A percentile compares a stretch with the other conserved stretches of the same genome.
Conservation (phyloP, 2,113 vertebrate genomes). For the Dasyurus viverrinus region DNA sequence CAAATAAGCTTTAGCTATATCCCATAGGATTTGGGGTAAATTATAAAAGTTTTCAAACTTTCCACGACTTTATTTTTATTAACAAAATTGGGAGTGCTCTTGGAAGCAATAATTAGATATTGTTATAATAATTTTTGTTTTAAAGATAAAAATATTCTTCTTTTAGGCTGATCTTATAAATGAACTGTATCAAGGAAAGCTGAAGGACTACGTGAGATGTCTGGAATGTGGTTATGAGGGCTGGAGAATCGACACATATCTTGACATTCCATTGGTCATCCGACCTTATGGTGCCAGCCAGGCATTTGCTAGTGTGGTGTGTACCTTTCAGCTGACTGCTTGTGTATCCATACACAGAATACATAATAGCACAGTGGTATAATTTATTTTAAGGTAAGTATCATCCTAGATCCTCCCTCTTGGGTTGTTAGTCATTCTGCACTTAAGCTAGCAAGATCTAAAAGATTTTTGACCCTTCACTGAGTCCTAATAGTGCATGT, state of each 20-base stretch:
- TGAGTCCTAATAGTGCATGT: slow-evolving; percentile 87
- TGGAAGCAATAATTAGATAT: background rate
- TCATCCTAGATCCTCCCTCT: slow-evolving; percentile 87
- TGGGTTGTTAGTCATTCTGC: slow-evolving; percentile 87
- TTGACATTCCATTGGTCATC: slow-evolving; percentile 99
- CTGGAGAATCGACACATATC: slow-evolving; percentile 98
- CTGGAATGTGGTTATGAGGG: slow-evolving; percentile 98
- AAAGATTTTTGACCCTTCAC: slow-evolving; percentile 83
- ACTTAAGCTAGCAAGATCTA: slow-evolving; percentile 85
- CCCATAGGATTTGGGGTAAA: slow-evolving; percentile 39
- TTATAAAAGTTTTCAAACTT: slow-evolving; percentile 26
- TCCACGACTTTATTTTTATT: slow-evolving; percentile 33
- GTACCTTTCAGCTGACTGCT: slow-evolving; percentile 87
- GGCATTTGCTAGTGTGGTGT: slow-evolving; percentile 97
- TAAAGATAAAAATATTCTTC: slow-evolving; percentile 51
- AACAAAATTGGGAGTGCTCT: slow-evolving; percentile 39
- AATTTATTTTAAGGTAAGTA: slow-evolving; percentile 83
- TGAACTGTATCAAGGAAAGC: slow-evolving; percentile 98
- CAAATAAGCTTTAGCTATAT: slow-evolving; percentile 8
- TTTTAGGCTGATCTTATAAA: slow-evolving; percentile 98
- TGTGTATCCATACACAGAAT: slow-evolving; percentile 84
- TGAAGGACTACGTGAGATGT: slow-evolving; percentile 99
- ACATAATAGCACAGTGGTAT: slow-evolving; percentile 83
- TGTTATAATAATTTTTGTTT: slow-evolving; percentile 52
- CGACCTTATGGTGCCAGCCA: slow-evolving; percentile 97